A percentile compares a stretch with the other conserved stretches of the same genome.
phyloP scores from a whole-genome alignment of 1,140 invertebrate genomes.

The Procambarus clarkii region DNA sequence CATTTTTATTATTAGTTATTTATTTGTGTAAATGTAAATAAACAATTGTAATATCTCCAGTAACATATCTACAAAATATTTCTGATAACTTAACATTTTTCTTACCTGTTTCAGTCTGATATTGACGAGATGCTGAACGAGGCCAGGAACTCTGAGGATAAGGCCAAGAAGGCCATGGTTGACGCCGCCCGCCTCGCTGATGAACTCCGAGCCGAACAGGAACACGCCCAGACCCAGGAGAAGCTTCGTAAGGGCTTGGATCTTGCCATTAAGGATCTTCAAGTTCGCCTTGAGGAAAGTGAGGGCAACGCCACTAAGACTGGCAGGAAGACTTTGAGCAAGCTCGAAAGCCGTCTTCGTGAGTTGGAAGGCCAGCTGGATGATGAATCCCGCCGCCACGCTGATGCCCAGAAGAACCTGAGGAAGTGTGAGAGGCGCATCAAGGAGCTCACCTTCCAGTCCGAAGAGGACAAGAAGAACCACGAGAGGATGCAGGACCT shows the following conservation, averaged over 20 bases:
- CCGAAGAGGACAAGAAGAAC: conserved; percentile 12
- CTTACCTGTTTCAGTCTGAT: conserved; percentile 13
- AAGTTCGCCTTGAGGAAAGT: no score
- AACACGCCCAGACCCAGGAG: conserved; percentile 20
- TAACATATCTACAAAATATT: no score
- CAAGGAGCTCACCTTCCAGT: conserved; percentile 8
- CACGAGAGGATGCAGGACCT: conserved; percentile 12
- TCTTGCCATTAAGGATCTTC: no score
- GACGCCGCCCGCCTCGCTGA: conserved; percentile 32
- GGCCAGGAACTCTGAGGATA: not conserved
- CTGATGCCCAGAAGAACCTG: conserved; percentile 19
- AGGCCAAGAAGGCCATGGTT: conserved; percentile 37
- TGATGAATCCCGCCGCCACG: conserved; percentile 32
- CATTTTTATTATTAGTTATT: not conserved
- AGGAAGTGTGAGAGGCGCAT: conserved; percentile 11
- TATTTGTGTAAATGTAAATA: no score
- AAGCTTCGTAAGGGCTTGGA: conserved; percentile 15
- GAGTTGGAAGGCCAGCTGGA: conserved; percentile 75
- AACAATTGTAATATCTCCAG: no score
- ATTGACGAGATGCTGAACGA: conserved; percentile 12
- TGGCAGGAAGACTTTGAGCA: no score
- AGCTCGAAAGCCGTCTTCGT: conserved; percentile 76
- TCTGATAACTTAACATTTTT: not conserved
- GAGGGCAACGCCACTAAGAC: no score
- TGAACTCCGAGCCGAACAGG: not conserved